phyloP scores from a whole-genome alignment of 2,888 invertebrate species.

The Oasisia sp. region DNA sequence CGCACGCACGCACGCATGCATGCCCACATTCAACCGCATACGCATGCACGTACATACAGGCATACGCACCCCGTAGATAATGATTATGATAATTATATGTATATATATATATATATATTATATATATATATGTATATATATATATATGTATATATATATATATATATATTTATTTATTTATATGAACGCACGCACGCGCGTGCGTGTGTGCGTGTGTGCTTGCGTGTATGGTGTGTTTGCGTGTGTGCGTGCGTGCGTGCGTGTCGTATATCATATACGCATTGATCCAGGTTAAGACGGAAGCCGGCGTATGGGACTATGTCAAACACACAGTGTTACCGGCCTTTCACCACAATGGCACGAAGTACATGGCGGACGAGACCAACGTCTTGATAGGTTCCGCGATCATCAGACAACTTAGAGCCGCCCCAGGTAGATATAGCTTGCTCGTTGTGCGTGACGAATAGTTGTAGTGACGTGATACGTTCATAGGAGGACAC shows the following conservation, averaged over 20 bases:
- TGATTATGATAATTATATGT: too few species aligned
- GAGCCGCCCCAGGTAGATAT: neutral
- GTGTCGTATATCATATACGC: neutral
- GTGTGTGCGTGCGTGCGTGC: neutral
- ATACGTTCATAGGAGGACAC: too few species aligned
- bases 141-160: too few species aligned
- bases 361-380: neutral
- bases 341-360: neutral
- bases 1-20: too few species aligned
- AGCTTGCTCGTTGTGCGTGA: neutral
- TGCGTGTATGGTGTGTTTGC: neutral
- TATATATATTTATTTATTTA: too few species aligned
- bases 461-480: too few species aligned
- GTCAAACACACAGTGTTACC: neutral
- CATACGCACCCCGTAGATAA: too few species aligned
- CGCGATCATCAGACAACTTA: neutral
- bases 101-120: too few species aligned
- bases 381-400: neutral
- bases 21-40: too few species aligned
- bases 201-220: neutral
- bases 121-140: too few species aligned
- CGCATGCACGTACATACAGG: too few species aligned
- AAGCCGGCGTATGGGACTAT: neutral
- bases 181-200: neutral
- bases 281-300: neutral